Percentiles rank a stretch among this genome's conserved stretches.
These are phyloP conservation scores for Eupithecia subfuscata DNA, from an alignment of 2,888 invertebrate species.

Conservation along the genomic window DNA sequence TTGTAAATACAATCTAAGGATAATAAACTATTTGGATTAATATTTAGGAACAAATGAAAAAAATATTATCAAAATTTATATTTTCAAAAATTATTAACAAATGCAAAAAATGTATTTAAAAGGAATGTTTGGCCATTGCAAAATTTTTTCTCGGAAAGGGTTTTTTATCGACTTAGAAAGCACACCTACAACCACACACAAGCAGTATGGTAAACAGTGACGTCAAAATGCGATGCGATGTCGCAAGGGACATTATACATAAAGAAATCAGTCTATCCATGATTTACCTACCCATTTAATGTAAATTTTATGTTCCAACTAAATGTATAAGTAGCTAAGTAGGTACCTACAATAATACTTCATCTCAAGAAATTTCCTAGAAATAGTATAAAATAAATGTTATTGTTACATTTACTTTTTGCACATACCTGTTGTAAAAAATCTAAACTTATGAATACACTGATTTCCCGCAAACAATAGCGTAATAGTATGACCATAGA, in stretches of 20 bases:
- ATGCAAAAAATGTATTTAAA: slow-evolving; percentile 81
- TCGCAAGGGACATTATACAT: slow-evolving; percentile 65
- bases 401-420: not conserved
- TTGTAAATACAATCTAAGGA: slow-evolving; percentile 84
- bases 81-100: slow-evolving; percentile 84
- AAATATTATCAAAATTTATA: slow-evolving; percentile 85
- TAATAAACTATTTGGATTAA: slow-evolving; percentile 85
- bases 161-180: slow-evolving; percentile 80
- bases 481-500: slow-evolving; percentile 78
- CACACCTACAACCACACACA: slow-evolving; percentile 72
- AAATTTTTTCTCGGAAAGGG: slow-evolving; percentile 71
- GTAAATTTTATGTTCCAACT: slow-evolving; percentile 1
- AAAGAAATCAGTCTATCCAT: slow-evolving; percentile 72
- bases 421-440: slow-evolving; percentile 31
- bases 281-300: not conserved
- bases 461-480: slow-evolving; percentile 80
- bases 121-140: slow-evolving; percentile 82
- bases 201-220: slow-evolving; percentile 81
- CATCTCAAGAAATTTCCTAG: not conserved
- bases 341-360: not conserved
- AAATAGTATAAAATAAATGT: not conserved
- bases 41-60: slow-evolving; percentile 81
- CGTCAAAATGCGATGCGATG: slow-evolving; percentile 75
- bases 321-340: not conserved
- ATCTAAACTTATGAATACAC: slow-evolving; percentile 60